Conservation (phyloP, 2,113 vertebrate genomes). For the Cygnus atratus region DNA sequence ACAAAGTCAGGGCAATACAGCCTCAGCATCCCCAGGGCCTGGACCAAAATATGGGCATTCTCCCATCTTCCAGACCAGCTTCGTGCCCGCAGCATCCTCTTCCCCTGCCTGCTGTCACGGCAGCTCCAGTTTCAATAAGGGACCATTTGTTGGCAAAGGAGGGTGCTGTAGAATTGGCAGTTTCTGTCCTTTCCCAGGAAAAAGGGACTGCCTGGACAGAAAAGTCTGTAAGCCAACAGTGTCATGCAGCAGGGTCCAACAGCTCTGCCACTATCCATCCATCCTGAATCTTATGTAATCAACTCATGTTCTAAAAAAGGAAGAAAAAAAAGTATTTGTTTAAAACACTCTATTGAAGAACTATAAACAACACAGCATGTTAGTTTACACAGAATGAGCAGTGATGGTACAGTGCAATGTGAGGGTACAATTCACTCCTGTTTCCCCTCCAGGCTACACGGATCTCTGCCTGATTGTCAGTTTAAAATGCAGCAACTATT, state of each 20-base stretch:
- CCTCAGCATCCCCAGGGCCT: not conserved
- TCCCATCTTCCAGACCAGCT: not conserved
- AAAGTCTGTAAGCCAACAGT: not conserved
- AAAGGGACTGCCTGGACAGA: not conserved
- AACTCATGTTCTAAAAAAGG: not conserved
- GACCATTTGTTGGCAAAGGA: not conserved
- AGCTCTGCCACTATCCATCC: not conserved
- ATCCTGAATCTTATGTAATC: not conserved
- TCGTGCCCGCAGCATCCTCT: not conserved
- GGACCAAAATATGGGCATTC: fast-evolving
- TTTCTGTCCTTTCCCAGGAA: not conserved
- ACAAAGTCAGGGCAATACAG: not conserved
- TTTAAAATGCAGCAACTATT: not conserved
- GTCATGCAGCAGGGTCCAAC: not conserved
- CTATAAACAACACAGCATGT: not conserved
- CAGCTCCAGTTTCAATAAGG: not conserved
- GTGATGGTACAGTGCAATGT: not conserved
- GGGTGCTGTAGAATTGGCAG: not conserved
- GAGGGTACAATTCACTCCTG: not conserved
- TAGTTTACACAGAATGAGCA: not conserved
- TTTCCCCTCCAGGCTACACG: not conserved
- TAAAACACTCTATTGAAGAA: not conserved
- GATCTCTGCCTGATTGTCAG: not conserved
- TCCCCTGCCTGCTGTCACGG: not conserved
- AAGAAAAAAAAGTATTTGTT: not conserved